Conservation (phyloP, 1,140 invertebrate genomes). For the Musca vetustissima region DNA sequence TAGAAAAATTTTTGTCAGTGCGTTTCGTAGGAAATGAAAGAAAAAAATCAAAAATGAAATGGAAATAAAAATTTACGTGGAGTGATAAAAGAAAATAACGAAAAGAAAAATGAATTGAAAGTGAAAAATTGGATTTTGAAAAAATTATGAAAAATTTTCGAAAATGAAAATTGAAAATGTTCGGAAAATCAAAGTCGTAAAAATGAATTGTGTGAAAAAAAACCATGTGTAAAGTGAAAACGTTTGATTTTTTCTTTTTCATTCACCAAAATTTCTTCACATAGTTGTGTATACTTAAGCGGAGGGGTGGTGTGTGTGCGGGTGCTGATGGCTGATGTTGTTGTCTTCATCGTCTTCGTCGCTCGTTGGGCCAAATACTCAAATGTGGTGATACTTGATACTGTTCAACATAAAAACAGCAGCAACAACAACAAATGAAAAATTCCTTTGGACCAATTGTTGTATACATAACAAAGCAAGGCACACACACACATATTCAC, state of each 20-base stretch:
- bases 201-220: no score
- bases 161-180: constrained; percentile 1
- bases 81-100: neutral
- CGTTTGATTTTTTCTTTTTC: no score
- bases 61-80: neutral
- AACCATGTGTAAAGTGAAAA: no score
- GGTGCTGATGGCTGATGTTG: constrained; percentile 9
- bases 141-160: neutral
- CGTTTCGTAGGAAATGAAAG: neutral
- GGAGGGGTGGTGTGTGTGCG: constrained; percentile 11
- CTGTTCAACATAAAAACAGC: neutral
- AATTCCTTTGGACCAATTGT: constrained; percentile 27
- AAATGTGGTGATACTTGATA: constrained; percentile 4
- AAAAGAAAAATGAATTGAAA: neutral
- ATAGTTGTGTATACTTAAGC: constrained; percentile 1
- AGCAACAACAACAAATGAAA: neutral
- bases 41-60: neutral
- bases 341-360: no score
- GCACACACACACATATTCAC: neutral
- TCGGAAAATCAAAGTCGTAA: no score
- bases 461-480: constrained; percentile 22
- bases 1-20: constrained; percentile 2
- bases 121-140: neutral
- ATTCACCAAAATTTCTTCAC: no score
- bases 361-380: no score